Evolutionary conservation across 1,140 invertebrate genomes (phyloP).

Genomic region (Mamestra configurata): DNA sequence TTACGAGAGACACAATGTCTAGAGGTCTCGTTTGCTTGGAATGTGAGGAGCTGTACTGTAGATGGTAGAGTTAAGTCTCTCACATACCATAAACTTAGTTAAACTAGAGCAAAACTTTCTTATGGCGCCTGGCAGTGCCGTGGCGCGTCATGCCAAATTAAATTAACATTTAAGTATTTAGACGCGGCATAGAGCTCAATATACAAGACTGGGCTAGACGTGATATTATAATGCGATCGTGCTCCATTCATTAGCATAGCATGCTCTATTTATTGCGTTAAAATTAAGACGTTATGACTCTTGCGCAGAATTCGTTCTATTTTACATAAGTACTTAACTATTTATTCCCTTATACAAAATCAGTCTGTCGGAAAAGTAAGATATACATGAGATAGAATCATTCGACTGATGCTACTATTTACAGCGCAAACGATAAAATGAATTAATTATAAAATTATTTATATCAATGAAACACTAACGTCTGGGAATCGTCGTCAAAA

Average conservation of each 20-base stretch:
- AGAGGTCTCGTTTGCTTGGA: no score
- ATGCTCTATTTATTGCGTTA: slow-evolving; percentile 33
- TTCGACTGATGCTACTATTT: not conserved
- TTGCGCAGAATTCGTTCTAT: not conserved
- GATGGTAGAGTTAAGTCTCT: not conserved
- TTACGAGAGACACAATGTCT: no score
- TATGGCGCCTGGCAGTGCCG: slow-evolving; percentile 18
- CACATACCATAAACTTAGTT: not conserved
- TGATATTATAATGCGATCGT: slow-evolving; percentile 26
- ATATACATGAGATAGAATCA: not conserved
- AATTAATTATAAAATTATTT: slow-evolving; percentile 39
- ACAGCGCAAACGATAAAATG: not conserved
- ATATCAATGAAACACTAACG: slow-evolving; percentile 27
- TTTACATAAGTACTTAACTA: no score
- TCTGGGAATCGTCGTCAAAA: slow-evolving; percentile 28
- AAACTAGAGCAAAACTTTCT: not conserved
- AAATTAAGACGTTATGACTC: not conserved
- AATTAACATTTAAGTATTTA: slow-evolving; percentile 12
- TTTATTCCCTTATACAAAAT: no score
- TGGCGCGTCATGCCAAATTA: slow-evolving; percentile 3
- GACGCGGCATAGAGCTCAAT: not conserved
- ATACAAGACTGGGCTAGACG: slow-evolving; percentile 7
- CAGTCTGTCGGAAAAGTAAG: not conserved
- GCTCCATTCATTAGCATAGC: slow-evolving; percentile 38
- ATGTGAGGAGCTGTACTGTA: no score